Conservation (phyloP, 2,888 invertebrate species). For the Conus canariensis region DNA sequence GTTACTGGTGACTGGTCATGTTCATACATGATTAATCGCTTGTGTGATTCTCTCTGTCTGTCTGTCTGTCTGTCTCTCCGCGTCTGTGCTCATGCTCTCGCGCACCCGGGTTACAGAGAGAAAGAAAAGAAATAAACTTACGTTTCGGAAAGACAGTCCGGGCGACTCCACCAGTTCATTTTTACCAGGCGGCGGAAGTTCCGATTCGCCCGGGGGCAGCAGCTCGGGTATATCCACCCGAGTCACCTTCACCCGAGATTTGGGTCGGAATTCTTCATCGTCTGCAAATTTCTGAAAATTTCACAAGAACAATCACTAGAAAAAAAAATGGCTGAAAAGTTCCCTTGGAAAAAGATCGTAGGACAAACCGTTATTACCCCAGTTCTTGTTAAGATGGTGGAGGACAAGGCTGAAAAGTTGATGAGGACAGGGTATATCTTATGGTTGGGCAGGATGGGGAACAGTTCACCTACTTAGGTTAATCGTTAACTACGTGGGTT, state of each 20-base stretch:
- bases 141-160: neutral
- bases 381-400: no score
- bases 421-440: no score
- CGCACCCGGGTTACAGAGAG: neutral
- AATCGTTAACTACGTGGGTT: no score
- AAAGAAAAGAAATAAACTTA: neutral
- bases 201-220: neutral
- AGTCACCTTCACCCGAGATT: constrained; percentile 41
- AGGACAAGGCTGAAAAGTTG: no score
- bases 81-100: no score
- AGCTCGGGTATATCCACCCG: constrained; percentile 45
- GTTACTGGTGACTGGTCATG: no score
- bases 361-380: no score
- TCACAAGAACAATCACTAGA: no score
- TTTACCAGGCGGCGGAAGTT: neutral
- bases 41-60: neutral
- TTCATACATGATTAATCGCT: no score
- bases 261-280: constrained; percentile 34
- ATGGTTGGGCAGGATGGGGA: no score
- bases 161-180: constrained; percentile 16
- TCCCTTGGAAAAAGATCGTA: no score
- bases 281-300: constrained; percentile 34
- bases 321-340: neutral
- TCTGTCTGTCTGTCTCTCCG: neutral
- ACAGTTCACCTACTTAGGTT: no score